Evolutionary conservation across 2,888 invertebrate species (phyloP).

Genomic region (Caenorhabditis drosophilae): DNA sequence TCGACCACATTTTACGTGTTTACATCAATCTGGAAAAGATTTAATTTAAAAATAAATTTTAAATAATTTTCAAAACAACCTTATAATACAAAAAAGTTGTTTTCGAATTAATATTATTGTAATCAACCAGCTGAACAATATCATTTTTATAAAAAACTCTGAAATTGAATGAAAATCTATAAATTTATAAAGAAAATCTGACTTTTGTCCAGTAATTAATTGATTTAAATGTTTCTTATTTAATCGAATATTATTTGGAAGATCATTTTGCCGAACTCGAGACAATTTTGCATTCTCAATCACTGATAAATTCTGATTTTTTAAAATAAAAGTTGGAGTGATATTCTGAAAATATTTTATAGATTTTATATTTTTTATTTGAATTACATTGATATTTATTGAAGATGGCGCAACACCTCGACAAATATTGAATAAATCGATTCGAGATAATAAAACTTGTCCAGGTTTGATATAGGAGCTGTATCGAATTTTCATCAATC

Average conservation of each 20-base stretch:
- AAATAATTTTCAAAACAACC: no score
- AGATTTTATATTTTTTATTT: background rate
- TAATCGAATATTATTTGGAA: conserved; percentile 12
- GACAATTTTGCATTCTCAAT: conserved; percentile 23
- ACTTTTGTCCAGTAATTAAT: conserved; percentile 6
- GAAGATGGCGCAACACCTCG: background rate
- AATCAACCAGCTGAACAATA: conserved; percentile 23
- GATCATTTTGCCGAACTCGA: conserved; percentile 7
- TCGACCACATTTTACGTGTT: no score
- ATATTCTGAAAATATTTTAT: conserved; percentile 11
- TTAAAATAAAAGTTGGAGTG: conserved; percentile 8
- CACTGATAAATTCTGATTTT: conserved; percentile 1
- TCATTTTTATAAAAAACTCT: conserved; percentile 49
- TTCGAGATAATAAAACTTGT: background rate
- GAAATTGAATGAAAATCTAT: conserved; percentile 3
- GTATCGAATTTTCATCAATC: conserved; percentile 3
- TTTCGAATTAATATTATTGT: conserved; percentile 15
- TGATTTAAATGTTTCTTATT: conserved; percentile 17
- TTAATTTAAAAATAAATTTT: no score
- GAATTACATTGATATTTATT: conserved; percentile 1
- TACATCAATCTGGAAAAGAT: no score
- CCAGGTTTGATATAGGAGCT: background rate
- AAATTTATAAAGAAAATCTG: background rate
- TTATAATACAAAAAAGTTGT: conserved; percentile 24
- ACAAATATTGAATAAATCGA: conserved; percentile 1